Conservation (phyloP, 2,113 vertebrate species). For the Neofelis nebulosa region DNA sequence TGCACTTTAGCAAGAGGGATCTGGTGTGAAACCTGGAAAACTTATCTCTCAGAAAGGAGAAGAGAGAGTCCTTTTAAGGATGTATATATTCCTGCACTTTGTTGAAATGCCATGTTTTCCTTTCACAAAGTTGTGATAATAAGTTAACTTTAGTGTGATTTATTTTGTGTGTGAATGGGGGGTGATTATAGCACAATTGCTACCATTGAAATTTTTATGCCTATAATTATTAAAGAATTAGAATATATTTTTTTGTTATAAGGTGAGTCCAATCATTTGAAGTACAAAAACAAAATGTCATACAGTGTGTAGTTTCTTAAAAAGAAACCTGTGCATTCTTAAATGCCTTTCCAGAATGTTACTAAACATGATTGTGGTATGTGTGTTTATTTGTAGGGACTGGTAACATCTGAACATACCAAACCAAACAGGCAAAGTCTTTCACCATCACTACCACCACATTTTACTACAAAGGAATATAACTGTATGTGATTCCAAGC, state of each 20-base stretch:
- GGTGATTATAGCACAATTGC: not conserved
- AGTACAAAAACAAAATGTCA: conserved; percentile 53
- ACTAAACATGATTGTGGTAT: conserved; percentile 67
- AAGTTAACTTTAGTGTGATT: conserved; percentile 20
- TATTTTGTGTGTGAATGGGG: not conserved
- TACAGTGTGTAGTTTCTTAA: conserved; percentile 59
- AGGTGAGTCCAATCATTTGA: conserved; percentile 49
- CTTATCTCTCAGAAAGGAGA: not conserved
- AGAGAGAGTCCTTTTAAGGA: not conserved
- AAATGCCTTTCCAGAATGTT: conserved; percentile 59
- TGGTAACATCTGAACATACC: conserved; percentile 82
- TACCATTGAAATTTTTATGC: not conserved
- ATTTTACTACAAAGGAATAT: conserved; percentile 80
- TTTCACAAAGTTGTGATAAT: conserved; percentile 27
- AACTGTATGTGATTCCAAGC: conserved; percentile 82
- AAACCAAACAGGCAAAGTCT: conserved; percentile 81
- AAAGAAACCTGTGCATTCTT: conserved; percentile 53
- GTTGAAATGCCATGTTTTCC: not conserved
- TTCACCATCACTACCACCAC: conserved; percentile 73
- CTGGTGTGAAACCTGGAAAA: not conserved
- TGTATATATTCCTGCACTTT: not conserved
- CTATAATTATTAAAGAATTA: conserved; percentile 47
- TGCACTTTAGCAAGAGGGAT: not conserved
- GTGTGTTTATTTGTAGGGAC: conserved; percentile 83
- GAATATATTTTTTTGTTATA: conserved; percentile 17